Conservation (phyloP, 2,888 invertebrate genomes). For the Macrosoma leucophasiata region DNA sequence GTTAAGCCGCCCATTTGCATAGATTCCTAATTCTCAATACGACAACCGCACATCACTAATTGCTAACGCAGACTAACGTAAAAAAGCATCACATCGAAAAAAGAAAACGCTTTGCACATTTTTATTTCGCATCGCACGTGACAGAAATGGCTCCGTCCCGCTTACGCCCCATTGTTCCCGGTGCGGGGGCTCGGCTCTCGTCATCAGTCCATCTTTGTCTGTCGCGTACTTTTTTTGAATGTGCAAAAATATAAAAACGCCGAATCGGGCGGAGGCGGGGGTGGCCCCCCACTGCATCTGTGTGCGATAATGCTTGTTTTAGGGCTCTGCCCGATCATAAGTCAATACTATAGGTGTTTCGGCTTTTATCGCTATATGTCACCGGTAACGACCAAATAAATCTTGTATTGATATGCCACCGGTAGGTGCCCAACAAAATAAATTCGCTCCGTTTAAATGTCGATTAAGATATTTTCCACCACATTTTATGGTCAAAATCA, state of each 20-base stretch:
- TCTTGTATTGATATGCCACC: too few species aligned
- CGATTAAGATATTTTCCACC: too few species aligned
- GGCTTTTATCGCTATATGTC: too few species aligned
- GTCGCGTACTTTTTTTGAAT: constrained; percentile 68
- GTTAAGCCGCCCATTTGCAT: constrained; percentile 64
- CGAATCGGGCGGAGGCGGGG: constrained; percentile 59
- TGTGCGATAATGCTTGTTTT: constrained; percentile 65
- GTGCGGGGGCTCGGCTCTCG: constrained; percentile 43
- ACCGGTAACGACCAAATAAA: too few species aligned
- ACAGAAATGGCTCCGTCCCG: constrained; percentile 63
- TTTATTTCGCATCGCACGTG: constrained; percentile 68
- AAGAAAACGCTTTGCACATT: constrained; percentile 71
- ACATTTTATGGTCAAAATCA: too few species aligned
- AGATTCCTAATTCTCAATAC: constrained; percentile 56
- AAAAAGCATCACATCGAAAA: constrained; percentile 73
- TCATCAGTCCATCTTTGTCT: constrained; percentile 75
- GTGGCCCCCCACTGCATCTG: constrained; percentile 56
- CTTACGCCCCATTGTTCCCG: constrained; percentile 61
- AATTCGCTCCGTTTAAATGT: too few species aligned
- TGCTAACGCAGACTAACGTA: constrained; percentile 73
- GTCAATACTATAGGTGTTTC: constrained; percentile 53
- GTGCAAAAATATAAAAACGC: constrained; percentile 75
- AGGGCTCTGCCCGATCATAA: constrained; percentile 72
- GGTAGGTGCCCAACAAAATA: too few species aligned
- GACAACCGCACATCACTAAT: constrained; percentile 72